These are phyloP conservation scores for Danionella dracula DNA, from an alignment of 2,797 vertebrate genomes.

Conservation along the genomic window DNA sequence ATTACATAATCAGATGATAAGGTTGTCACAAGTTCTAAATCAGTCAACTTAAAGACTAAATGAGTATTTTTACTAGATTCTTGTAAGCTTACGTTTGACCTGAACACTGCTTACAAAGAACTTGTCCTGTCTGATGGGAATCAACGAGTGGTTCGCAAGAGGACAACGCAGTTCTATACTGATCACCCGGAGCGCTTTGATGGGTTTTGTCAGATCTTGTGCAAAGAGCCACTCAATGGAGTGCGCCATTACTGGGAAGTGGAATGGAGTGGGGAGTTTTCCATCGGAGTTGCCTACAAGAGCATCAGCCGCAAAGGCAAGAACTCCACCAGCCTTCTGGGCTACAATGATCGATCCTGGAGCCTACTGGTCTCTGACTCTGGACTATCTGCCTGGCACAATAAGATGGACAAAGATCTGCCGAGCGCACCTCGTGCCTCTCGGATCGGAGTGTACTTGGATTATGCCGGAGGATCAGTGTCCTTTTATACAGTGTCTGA, in stretches of 20 bases:
- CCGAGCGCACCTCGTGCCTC: slow-evolving; percentile 46
- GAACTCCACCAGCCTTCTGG: slow-evolving; percentile 70
- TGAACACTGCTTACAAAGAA: slow-evolving; percentile 73
- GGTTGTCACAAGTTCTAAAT: no score
- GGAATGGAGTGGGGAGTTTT: slow-evolving; percentile 74
- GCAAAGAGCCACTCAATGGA: slow-evolving; percentile 64
- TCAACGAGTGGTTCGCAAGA: slow-evolving; percentile 64
- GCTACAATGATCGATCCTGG: slow-evolving; percentile 76
- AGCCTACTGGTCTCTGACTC: slow-evolving; percentile 74
- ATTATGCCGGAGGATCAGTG: slow-evolving; percentile 60
- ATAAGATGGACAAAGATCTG: slow-evolving; percentile 65
- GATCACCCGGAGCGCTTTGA: slow-evolving; percentile 73
- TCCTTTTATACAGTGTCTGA: slow-evolving; percentile 67
- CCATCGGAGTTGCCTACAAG: slow-evolving; percentile 68
- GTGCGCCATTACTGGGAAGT: slow-evolving; percentile 75
- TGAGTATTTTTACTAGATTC: not conserved
- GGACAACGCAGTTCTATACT: slow-evolving; percentile 59
- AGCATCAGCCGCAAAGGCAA: slow-evolving; percentile 76
- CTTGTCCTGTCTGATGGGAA: slow-evolving; percentile 65
- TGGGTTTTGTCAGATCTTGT: slow-evolving; percentile 72
- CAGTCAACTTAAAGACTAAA: no score
- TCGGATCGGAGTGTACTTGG: slow-evolving; percentile 68
- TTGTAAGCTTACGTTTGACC: slow-evolving; percentile 65
- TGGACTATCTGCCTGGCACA: slow-evolving; percentile 75
- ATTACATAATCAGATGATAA: not conserved